phyloP scores from a whole-genome alignment of 2,113 vertebrate species.

The Pangasianodon gigas region DNA sequence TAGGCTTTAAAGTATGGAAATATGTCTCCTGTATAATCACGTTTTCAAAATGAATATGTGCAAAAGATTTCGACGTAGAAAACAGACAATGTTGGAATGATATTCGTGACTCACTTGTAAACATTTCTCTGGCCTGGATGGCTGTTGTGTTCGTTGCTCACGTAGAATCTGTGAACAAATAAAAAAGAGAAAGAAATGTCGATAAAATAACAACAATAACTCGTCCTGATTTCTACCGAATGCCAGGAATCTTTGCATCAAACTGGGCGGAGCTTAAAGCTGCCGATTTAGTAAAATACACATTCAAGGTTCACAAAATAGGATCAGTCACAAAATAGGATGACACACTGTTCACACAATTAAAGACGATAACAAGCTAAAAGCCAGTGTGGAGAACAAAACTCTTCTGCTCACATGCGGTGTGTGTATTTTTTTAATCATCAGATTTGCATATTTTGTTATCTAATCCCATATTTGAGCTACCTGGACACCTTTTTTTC shows the following conservation, averaged over 20 bases:
- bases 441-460: too few species aligned
- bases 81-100: not conserved
- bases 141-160: slow-evolving; percentile 80
- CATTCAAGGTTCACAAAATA: not conserved
- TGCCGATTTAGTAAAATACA: not conserved
- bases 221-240: not conserved
- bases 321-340: not conserved
- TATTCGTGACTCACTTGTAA: slow-evolving; percentile 80
- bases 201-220: too few species aligned
- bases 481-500: too few species aligned
- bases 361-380: not conserved
- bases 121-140: slow-evolving; percentile 89
- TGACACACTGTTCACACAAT: too few species aligned
- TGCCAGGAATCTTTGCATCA: too few species aligned
- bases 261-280: not conserved
- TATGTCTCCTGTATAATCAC: not conserved
- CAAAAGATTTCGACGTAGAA: not conserved
- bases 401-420: not conserved
- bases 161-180: slow-evolving; percentile 81
- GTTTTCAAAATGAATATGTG: not conserved
- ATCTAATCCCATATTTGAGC: too few species aligned
- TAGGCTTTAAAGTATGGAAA: not conserved
- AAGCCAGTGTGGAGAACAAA: not conserved
- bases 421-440: too few species aligned
- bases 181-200: not conserved